Evolutionary conservation across 2,888 invertebrate genomes (phyloP), one percentile per base, ranked within the genome.

Genomic region (Cryptosula pallasiana): DNA sequence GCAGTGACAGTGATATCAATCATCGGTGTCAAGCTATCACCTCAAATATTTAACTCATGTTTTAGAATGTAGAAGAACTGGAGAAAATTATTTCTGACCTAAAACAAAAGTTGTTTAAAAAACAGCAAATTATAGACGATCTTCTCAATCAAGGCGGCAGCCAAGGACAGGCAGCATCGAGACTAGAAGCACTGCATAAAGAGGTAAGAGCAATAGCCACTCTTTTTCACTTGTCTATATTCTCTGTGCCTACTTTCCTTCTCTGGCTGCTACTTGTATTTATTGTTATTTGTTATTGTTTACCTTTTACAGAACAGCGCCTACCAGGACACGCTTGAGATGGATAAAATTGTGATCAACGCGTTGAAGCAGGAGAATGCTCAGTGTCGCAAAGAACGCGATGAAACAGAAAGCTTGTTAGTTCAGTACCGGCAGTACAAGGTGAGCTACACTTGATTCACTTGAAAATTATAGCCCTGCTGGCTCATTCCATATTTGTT

Each of bases 261-360:
- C n/a, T n/a, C n/a, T n/a, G n/a, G n/a, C n/a, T n/a, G n/a, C n/a
- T n/a, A n/a, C n/a, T n/a, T n/a, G n/a, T n/a, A n/a, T n/a, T n/a
- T n/a, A n/a, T n/a, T n/a, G n/a, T n/a, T n/a, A n/a, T n/a, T n/a
- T n/a, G n/a, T n/a, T n/a, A n/a, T n/a, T n/a, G n/a, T n/a, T n/a
- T 63, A 25, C 32, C 27, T 32, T 3, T 63, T 63, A n/a, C 32
- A 63, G 63, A 34, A 13, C 32, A 32, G 32, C 9, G 16, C 25
- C 9, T 63, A 27, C 34, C 20, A 34, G 25, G 63, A 63, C 25
- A 63, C 27, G 32, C 13, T 34, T 13, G 63, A 63, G 32, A 63
- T 63, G 63, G 63, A 63, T 13, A 63, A 63, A 63, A 63, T 63
- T 29, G 27, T 63, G 2, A 63, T 63, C 27, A 32, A 63, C 2